Evolutionary conservation across 2,888 invertebrate genomes (phyloP).

Genomic region (Brachyptera risi): DNA sequence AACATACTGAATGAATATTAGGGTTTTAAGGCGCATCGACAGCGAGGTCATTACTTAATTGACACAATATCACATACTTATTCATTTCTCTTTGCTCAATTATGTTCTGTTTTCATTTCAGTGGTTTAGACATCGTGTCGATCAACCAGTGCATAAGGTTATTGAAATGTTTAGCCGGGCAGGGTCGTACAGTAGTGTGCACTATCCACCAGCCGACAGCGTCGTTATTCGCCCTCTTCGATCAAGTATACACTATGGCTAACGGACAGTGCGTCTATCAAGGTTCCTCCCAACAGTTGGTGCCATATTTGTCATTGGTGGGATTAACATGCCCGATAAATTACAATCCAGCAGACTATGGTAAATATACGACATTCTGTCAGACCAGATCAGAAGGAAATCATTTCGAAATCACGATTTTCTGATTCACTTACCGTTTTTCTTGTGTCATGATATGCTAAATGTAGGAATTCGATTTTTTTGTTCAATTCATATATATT

Average conservation of each 20-base stretch:
- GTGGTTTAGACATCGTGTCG: constrained; percentile 70
- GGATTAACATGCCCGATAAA: constrained; percentile 68
- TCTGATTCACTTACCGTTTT: background rate
- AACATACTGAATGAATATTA: too few species aligned
- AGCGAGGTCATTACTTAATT: too few species aligned
- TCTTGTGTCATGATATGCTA: background rate
- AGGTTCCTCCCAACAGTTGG: constrained; percentile 62
- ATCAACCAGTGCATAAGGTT: constrained; percentile 67
- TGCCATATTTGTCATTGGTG: constrained; percentile 62
- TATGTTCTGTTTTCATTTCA: too few species aligned
- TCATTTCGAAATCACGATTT: background rate
- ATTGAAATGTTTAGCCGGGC: constrained; percentile 62
- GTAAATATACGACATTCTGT: too few species aligned
- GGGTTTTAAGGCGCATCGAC: too few species aligned
- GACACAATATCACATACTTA: too few species aligned
- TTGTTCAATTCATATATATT: too few species aligned
- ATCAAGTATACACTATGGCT: constrained; percentile 63
- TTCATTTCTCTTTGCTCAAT: too few species aligned
- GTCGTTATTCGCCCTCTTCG: constrained; percentile 69
- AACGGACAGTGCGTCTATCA: constrained; percentile 62
- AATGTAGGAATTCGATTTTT: constrained; percentile 8
- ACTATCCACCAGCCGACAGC: constrained; percentile 80
- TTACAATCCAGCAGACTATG: constrained; percentile 76
- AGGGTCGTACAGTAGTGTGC: constrained; percentile 71
- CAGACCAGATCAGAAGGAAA: background rate